Conservation (phyloP, 2,888 invertebrate species). For the Lycaena phlaeas region DNA sequence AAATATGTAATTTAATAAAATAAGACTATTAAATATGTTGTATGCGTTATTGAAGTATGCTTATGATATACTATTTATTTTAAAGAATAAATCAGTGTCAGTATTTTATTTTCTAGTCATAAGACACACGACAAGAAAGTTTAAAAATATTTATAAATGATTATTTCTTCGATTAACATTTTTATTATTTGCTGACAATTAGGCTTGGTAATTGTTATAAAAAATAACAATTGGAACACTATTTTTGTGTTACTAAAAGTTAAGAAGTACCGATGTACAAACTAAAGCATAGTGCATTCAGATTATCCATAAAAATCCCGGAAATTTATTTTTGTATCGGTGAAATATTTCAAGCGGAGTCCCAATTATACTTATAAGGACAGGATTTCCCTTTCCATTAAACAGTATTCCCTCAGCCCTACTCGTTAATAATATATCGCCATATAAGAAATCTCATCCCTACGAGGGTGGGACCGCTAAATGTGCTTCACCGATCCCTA, state of each 20-base stretch:
- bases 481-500: constrained; percentile 52
- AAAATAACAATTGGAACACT: too few relatives aligned
- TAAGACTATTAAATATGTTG: too few relatives aligned
- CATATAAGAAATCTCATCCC: constrained; percentile 63
- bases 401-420: neutral
- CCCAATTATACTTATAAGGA: constrained; percentile 2
- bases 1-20: neutral
- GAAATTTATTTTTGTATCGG: neutral
- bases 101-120: too few relatives aligned
- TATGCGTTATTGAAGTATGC: too few relatives aligned
- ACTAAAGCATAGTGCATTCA: constrained; percentile 6
- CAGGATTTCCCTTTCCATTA: constrained; percentile 12
- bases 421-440: constrained; percentile 52
- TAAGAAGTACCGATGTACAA: neutral
- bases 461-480: constrained; percentile 54
- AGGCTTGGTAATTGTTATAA: too few relatives aligned
- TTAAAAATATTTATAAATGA: too few relatives aligned
- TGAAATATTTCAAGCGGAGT: neutral
- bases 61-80: too few relatives aligned
- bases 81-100: too few relatives aligned
- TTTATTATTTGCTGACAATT: too few relatives aligned
- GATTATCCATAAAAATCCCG: neutral
- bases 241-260: neutral
- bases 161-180: too few relatives aligned
- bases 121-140: too few relatives aligned